Conservation (phyloP, 2,888 invertebrate species). For the Helleia helle region DNA sequence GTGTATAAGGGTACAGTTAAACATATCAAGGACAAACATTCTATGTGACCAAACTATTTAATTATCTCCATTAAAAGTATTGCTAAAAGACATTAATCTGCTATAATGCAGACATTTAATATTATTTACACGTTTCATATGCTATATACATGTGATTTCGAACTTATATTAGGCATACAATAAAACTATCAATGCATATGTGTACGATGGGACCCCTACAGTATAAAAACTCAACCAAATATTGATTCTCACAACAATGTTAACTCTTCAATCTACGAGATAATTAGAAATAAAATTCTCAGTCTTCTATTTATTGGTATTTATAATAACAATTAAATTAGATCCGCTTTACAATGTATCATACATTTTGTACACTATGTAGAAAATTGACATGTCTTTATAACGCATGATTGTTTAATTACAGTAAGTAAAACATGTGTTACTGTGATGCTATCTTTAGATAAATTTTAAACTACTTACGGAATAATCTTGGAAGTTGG, state of each 20-base stretch:
- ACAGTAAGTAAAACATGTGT: too few relatives aligned
- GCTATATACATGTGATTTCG: neutral
- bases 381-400: conserved; percentile 33
- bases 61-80: conserved; percentile 9
- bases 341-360: conserved; percentile 49
- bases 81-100: conserved; percentile 8
- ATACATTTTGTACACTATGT: conserved; percentile 53
- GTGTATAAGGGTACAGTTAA: neutral
- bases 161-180: neutral
- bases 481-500: too few relatives aligned
- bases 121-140: neutral
- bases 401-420: too few relatives aligned
- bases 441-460: neutral
- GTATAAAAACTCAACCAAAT: conserved; percentile 8
- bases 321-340: conserved; percentile 45
- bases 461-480: too few relatives aligned
- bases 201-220: neutral
- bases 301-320: conserved; percentile 67
- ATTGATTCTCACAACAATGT: conserved; percentile 25
- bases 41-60: too few relatives aligned
- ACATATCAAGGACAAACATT: neutral
- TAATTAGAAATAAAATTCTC: conserved; percentile 56
- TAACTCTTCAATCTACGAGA: conserved; percentile 39
- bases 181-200: neutral
- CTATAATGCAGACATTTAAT: conserved; percentile 2